These are phyloP conservation scores for Saxicola maurus DNA, from an alignment of 2,797 vertebrate species.

Conservation along the genomic window DNA sequence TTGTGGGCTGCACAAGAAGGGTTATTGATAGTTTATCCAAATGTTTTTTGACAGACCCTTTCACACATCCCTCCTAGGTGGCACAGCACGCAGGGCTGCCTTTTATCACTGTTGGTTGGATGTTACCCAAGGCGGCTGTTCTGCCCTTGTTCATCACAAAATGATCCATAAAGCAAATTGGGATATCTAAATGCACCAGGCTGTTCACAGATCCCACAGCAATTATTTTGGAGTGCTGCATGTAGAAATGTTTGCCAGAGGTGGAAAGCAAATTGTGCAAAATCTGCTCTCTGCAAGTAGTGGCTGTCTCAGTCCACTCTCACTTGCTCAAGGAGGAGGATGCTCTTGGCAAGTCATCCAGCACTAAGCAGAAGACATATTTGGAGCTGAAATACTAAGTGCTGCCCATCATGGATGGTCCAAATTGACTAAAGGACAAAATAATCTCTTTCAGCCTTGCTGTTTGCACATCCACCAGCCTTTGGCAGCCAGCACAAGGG, in stretches of 20 bases:
- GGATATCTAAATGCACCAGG: conserved; percentile 38
- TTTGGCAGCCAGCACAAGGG: neutral
- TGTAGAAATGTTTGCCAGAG: conserved; percentile 9
- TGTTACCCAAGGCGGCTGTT: conserved; percentile 36
- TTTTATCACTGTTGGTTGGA: conserved; percentile 45
- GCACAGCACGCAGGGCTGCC: neutral
- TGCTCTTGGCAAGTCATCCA: neutral
- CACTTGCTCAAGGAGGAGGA: neutral
- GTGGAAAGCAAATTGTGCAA: conserved; percentile 20
- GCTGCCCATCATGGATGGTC: neutral
- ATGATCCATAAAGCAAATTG: conserved; percentile 44
- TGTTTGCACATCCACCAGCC: neutral
- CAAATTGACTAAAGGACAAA: neutral
- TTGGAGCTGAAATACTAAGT: neutral
- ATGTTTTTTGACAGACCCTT: conserved; percentile 53
- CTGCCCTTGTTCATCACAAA: conserved; percentile 49
- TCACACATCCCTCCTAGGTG: conserved; percentile 41
- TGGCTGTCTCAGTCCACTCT: neutral
- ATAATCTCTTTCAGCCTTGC: neutral
- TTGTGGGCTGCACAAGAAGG: conserved; percentile 13
- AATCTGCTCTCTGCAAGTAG: neutral
- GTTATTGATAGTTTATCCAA: conserved; percentile 49
- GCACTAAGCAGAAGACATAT: neutral
- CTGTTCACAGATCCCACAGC: conserved; percentile 34
- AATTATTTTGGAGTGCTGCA: conserved; percentile 21